Conservation (phyloP, 2,113 vertebrate species). For the Dendropsophus ebraccatus region DNA sequence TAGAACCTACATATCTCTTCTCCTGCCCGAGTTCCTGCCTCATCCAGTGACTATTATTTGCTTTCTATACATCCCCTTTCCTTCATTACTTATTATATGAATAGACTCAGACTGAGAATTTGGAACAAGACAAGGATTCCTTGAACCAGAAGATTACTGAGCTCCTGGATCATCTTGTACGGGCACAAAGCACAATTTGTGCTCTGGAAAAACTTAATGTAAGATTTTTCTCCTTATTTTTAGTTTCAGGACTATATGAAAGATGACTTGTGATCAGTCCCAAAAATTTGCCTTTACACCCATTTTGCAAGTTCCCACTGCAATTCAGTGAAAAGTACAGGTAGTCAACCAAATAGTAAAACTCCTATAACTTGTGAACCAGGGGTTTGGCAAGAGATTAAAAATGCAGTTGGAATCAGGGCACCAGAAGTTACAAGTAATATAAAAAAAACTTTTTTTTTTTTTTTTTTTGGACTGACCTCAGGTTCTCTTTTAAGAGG, state of each 20-base stretch:
- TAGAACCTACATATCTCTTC: background rate
- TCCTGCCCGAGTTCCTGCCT: background rate
- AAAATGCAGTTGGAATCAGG: no score
- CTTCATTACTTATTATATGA: background rate
- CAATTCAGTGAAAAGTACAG: no score
- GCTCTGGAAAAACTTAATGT: slow-evolving; percentile 72
- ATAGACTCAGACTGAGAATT: slow-evolving; percentile 7
- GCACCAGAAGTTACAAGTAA: no score
- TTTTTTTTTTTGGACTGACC: no score
- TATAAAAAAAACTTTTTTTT: no score
- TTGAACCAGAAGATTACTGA: slow-evolving; percentile 73
- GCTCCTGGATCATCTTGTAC: slow-evolving; percentile 72
- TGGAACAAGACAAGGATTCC: slow-evolving; percentile 66
- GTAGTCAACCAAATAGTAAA: no score
- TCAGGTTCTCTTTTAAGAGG: no score
- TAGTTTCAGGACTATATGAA: background rate
- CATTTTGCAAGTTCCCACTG: no score
- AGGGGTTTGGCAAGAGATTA: no score
- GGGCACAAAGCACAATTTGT: slow-evolving; percentile 68
- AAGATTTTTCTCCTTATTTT: slow-evolving; percentile 60
- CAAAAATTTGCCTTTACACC: no score
- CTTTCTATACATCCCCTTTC: background rate
- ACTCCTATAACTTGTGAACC: no score
- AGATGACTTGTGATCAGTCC: background rate
- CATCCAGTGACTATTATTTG: background rate